Evolutionary conservation across 2,888 invertebrate genomes (phyloP).

Genomic region (Habroteleia sp.): DNA sequence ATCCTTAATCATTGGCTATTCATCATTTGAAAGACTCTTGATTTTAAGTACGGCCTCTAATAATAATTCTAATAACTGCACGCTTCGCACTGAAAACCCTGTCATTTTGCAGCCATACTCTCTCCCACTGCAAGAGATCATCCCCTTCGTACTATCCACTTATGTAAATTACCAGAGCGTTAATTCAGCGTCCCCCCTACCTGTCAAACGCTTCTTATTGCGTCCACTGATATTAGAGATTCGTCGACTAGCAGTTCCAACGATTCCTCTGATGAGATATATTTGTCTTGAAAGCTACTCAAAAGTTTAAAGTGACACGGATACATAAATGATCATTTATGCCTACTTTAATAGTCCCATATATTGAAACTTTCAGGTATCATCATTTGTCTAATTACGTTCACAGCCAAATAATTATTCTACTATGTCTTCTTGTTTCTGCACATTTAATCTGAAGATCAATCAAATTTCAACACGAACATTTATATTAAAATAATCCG

Average conservation of each 20-base stretch:
- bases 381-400: background rate
- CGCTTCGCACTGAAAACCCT: slow-evolving; percentile 68
- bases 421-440: too few species aligned
- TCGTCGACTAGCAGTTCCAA: slow-evolving; percentile 34
- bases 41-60: slow-evolving; percentile 79
- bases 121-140: slow-evolving; percentile 60
- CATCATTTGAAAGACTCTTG: slow-evolving; percentile 80
- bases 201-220: slow-evolving; percentile 62
- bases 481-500: too few species aligned
- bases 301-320: slow-evolving; percentile 35
- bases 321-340: slow-evolving; percentile 35
- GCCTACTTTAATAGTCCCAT: slow-evolving; percentile 10
- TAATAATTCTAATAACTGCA: slow-evolving; percentile 79
- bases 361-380: slow-evolving; percentile 14
- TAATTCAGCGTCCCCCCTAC: slow-evolving; percentile 67
- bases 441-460: too few species aligned
- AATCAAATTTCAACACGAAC: too few species aligned
- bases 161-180: slow-evolving; percentile 76
- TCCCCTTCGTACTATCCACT: slow-evolving; percentile 70
- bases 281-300: slow-evolving; percentile 52
- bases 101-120: slow-evolving; percentile 70
- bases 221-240: slow-evolving; percentile 55
- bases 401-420: too few species aligned
- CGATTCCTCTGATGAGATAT: slow-evolving; percentile 35
- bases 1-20: slow-evolving; percentile 78